Conservation (phyloP, 2,113 vertebrate genomes). For the Neolamprologus longior region DNA sequence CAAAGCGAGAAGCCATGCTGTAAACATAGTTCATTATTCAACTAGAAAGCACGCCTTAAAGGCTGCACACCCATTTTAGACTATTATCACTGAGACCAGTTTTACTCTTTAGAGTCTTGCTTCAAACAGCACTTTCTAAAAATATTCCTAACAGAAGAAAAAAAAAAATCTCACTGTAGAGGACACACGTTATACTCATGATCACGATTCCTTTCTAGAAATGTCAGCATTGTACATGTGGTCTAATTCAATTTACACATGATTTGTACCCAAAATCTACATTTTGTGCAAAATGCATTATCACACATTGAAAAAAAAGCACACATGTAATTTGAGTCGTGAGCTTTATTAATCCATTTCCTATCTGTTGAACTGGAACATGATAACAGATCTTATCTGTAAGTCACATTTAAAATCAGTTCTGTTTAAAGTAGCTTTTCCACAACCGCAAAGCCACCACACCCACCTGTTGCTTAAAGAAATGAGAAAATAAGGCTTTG, state of each 20-base stretch:
- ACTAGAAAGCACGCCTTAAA: background rate
- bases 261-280: background rate
- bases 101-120: background rate
- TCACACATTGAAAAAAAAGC: background rate
- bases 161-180: background rate
- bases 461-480: background rate
- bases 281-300: background rate
- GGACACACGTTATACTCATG: background rate
- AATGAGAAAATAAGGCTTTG: background rate
- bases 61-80: background rate
- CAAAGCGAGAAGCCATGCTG: background rate
- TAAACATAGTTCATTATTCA: constrained; percentile 18
- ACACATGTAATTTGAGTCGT: background rate
- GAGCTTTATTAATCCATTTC: background rate
- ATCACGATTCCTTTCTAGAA: background rate
- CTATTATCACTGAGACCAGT: background rate
- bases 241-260: background rate
- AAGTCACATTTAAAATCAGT: background rate
- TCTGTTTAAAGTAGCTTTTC: background rate
- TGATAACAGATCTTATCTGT: background rate
- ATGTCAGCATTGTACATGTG: background rate
- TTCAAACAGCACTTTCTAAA: background rate
- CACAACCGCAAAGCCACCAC: background rate
- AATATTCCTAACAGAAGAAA: fast-evolving
- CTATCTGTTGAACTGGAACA: background rate